Conservation (phyloP, 2,797 vertebrate genomes). For the Limosa lapponica region DNA sequence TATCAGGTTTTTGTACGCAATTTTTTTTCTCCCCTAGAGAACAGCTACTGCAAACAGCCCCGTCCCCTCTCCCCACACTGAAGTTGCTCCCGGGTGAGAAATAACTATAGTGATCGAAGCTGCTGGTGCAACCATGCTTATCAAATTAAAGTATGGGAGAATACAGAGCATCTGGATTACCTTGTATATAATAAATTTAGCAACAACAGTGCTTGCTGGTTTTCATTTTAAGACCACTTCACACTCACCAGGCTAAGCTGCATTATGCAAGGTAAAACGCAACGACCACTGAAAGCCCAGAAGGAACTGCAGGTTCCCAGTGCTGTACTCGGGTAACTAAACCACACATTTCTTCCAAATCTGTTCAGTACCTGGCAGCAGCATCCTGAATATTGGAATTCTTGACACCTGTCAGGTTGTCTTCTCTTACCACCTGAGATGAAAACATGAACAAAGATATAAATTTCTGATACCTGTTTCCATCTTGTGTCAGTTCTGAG, state of each 20-base stretch:
- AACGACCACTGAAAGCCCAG: background rate
- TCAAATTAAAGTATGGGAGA: background rate
- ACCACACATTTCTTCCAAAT: background rate
- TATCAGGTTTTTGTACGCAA: background rate
- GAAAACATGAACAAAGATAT: background rate
- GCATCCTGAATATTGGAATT: conserved; percentile 84
- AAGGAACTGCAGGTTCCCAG: background rate
- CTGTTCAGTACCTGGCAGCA: conserved; percentile 80
- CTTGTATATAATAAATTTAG: background rate
- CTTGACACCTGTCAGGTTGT: conserved; percentile 79
- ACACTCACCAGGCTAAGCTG: background rate
- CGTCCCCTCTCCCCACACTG: background rate
- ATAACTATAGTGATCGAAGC: background rate
- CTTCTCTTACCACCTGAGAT: conserved; percentile 82
- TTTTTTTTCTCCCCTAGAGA: background rate
- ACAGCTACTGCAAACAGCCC: background rate
- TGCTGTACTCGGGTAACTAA: background rate
- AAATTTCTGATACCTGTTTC: background rate
- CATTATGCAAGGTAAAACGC: background rate
- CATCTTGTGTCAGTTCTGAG: background rate
- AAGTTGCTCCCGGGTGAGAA: background rate
- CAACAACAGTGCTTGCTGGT: background rate
- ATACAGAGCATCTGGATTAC: background rate
- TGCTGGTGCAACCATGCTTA: background rate
- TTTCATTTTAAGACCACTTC: background rate